Percentiles rank a stretch among this genome's conserved stretches.
These are phyloP conservation scores for Nothoprocta perdicaria DNA, from an alignment of 2,113 vertebrate species.

Conservation along the genomic window DNA sequence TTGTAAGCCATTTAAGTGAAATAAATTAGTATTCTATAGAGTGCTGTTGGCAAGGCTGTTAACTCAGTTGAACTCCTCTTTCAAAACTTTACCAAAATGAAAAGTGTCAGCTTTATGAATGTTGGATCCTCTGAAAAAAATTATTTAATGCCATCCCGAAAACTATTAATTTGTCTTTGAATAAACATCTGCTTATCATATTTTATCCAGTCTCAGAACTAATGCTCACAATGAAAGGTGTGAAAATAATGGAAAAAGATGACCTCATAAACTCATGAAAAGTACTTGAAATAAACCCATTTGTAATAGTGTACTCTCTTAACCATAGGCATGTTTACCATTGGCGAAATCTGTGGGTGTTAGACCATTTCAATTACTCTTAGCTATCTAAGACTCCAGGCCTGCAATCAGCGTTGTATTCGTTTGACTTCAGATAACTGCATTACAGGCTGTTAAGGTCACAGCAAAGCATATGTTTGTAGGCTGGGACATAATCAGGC, in stretches of 20 bases:
- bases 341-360: not conserved
- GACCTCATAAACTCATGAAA: not conserved
- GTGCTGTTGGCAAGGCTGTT: not conserved
- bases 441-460: not conserved
- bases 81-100: not conserved
- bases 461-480: not conserved
- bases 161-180: not conserved
- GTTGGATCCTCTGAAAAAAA: not conserved
- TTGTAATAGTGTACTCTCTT: not conserved
- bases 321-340: not conserved
- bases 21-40: slow-evolving; percentile 43
- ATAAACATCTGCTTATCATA: not conserved
- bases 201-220: not conserved
- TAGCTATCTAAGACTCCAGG: not conserved
- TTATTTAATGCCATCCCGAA: not conserved
- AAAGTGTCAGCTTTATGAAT: not conserved
- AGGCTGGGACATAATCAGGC: not conserved
- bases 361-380: not conserved
- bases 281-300: not conserved
- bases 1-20: slow-evolving; percentile 56
- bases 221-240: not conserved
- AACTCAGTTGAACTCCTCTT: not conserved
- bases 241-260: not conserved
- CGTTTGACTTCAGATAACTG: not conserved
- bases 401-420: not conserved